Percentiles rank a stretch among this genome's conserved stretches.
These are phyloP conservation scores for Sepioteuthis lessoniana DNA, from an alignment of 2,888 invertebrate species.

Conservation along the genomic window DNA sequence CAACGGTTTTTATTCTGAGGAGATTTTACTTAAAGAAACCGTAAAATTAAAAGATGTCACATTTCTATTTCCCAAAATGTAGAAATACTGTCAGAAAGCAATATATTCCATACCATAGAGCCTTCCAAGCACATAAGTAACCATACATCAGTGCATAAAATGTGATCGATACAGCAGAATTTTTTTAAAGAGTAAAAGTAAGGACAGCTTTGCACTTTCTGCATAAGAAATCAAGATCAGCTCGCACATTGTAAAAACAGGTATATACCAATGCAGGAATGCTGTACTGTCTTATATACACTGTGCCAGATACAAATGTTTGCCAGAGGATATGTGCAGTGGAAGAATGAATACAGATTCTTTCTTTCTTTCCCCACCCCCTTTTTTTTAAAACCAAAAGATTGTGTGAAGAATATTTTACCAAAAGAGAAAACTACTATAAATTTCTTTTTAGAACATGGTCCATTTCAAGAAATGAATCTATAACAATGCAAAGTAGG, in stretches of 20 bases:
- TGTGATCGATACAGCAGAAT: neutral
- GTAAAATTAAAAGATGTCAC: too few relatives aligned
- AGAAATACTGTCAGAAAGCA: neutral
- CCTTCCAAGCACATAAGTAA: neutral
- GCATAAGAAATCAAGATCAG: neutral
- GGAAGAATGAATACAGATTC: neutral
- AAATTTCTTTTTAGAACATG: neutral
- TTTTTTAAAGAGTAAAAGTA: neutral
- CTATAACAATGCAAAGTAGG: too few relatives aligned
- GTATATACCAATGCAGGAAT: neutral
- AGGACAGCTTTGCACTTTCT: neutral
- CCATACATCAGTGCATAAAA: neutral
- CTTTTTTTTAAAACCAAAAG: too few relatives aligned
- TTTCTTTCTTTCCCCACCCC: neutral
- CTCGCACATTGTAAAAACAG: neutral
- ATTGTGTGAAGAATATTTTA: too few relatives aligned
- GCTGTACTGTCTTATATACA: neutral
- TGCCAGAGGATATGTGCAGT: neutral
- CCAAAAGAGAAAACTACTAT: neutral
- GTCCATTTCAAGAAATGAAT: neutral
- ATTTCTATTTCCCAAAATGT: neutral
- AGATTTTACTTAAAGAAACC: too few relatives aligned
- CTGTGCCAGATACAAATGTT: neutral
- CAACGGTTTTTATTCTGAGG: too few relatives aligned
- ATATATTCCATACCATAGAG: neutral